Base-by-base conservation (phyloP, 1,140 invertebrate species). In the Homalodisca vitripennis region DNA sequence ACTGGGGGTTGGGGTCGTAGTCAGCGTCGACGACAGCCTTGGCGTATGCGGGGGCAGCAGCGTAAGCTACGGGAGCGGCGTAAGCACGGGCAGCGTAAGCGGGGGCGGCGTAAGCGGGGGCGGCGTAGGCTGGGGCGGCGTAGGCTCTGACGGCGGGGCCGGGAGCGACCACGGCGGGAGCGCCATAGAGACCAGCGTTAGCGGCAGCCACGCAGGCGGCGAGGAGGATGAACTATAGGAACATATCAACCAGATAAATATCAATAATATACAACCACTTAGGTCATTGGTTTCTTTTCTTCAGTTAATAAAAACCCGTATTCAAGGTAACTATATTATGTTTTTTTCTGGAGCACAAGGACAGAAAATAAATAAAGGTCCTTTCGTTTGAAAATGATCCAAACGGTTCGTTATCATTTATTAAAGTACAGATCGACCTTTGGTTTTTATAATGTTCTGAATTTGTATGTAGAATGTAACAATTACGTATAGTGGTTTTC, bases 1-100 rank as follows among this genome's bases (percentile, higher is more conserved):
- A 85, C 65, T 82, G 80, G 3, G 83, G 73, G 66, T 73, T 74
- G 1, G 73, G 55, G 67, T 69, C 68, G 70, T 66, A 53, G 29
- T 55, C 57, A 29, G 27, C 72, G 29, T 27, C 20, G 78, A 75
- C 72, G 46, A 41, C 31, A 47, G 32, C 34, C 17, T n/a, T 20
- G 29, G 30, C 41, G 47, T 55, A 34, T 65, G 72, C 32, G 67
- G 67, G 70, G 68, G 69, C 26, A 12, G 55, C 22, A 12, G 55
- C 55, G 24, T 24, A 24, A 26, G 27, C 27, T 20, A 63, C 62
- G 14, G 67, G 27, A 20, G 31, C 53, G 20, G 32, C 20, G 24
- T 32, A 67, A 41, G 29, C 57, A 77, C 51, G 70, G 20, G 46
- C 57, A 3, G 67, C 27, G 12, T 20, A 17, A 3, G 67, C 27